phyloP scores from a whole-genome alignment of 2,888 invertebrate genomes.

The Tachina lurida region DNA sequence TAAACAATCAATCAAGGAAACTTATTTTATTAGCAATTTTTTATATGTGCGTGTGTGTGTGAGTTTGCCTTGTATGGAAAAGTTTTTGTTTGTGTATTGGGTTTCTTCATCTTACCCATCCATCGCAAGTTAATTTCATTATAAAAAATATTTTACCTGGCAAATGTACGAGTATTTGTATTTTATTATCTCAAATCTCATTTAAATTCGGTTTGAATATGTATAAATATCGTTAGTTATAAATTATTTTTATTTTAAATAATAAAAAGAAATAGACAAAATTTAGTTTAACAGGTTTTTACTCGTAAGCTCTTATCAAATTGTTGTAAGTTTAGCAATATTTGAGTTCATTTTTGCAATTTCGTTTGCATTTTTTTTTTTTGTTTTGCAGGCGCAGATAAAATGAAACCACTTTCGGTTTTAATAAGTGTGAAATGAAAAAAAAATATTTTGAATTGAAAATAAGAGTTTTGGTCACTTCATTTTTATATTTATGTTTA shows the following conservation, averaged over 20 bases:
- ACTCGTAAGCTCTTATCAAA: constrained; percentile 39
- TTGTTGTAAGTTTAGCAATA: constrained; percentile 48
- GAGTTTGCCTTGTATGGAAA: too few relatives aligned
- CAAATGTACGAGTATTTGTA: not conserved
- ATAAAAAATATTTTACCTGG: not conserved
- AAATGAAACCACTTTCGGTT: constrained; percentile 66
- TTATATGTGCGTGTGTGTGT: not conserved
- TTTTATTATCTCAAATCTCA: constrained; percentile 60
- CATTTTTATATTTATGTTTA: constrained; percentile 17
- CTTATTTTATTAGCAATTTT: constrained; percentile 40
- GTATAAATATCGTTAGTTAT: constrained; percentile 27
- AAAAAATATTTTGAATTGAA: constrained; percentile 60
- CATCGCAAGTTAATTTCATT: constrained; percentile 57
- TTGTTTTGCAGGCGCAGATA: constrained; percentile 33
- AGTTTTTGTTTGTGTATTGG: not conserved
- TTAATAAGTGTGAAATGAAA: constrained; percentile 65
- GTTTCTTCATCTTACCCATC: constrained; percentile 34
- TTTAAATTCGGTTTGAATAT: constrained; percentile 53
- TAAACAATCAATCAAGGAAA: constrained; percentile 66
- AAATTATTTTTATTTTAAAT: constrained; percentile 23
- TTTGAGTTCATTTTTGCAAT: constrained; percentile 21
- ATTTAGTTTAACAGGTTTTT: constrained; percentile 55
- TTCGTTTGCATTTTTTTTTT: constrained; percentile 26
- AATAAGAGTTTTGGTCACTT: constrained; percentile 4
- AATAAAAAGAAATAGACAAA: not conserved